These are phyloP conservation scores for Coregonus suidteri DNA, from an alignment of 2,797 vertebrate genomes.

Conservation along the genomic window DNA sequence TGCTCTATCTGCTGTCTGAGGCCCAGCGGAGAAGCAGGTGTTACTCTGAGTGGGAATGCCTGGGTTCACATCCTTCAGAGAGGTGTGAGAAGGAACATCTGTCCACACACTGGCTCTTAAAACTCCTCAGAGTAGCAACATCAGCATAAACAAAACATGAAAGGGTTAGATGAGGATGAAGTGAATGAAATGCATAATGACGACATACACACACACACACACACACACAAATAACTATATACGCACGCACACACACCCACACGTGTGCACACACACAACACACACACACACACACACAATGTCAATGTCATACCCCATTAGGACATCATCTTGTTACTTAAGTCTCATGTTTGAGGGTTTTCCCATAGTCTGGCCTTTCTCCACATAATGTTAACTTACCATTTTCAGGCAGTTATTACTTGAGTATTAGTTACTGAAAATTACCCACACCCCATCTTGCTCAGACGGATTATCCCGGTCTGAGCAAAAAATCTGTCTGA, in stretches of 20 bases:
- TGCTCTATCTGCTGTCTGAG: slow-evolving; percentile 33
- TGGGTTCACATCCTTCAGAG: slow-evolving; percentile 14
- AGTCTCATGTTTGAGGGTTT: slow-evolving; percentile 10
- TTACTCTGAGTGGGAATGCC: slow-evolving; percentile 22
- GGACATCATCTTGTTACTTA: not conserved
- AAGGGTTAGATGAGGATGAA: not conserved
- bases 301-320: not conserved
- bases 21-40: slow-evolving; percentile 21
- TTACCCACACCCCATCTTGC: too few species aligned
- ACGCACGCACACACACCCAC: not conserved
- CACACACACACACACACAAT: not conserved
- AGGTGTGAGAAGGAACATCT: slow-evolving; percentile 10
- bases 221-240: not conserved
- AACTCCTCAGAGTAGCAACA: not conserved
- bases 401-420: slow-evolving; percentile 60
- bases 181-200: not conserved
- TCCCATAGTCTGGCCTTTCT: slow-evolving; percentile 15
- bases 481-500: slow-evolving; percentile 51
- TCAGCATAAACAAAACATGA: not conserved
- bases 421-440: slow-evolving; percentile 51
- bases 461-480: slow-evolving; percentile 64
- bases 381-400: slow-evolving; percentile 18
- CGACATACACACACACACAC: not conserved
- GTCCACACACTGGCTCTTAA: slow-evolving; percentile 3
- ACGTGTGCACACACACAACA: not conserved